Conservation (phyloP, 2,888 invertebrate species). For the Lycophotia porphyrea region DNA sequence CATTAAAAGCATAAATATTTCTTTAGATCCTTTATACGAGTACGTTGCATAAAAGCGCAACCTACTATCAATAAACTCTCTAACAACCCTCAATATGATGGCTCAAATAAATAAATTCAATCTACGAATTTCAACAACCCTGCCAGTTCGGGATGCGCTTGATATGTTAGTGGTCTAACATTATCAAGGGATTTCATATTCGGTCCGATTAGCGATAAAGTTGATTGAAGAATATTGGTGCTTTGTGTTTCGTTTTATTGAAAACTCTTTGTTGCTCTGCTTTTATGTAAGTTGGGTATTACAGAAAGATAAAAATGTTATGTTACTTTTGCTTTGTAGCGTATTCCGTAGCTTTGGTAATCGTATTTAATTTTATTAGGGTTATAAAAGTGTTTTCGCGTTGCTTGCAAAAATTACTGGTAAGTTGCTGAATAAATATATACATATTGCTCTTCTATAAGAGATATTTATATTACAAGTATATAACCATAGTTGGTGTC, state of each 20-base stretch:
- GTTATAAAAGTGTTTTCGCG: conserved; percentile 12
- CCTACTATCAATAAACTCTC: conserved; percentile 23
- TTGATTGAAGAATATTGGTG: conserved; percentile 32
- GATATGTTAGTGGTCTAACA: conserved; percentile 40
- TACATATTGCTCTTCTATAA: neutral
- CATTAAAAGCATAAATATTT: neutral
- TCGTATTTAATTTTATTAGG: conserved; percentile 1
- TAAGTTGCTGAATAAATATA: neutral
- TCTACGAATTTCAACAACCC: conserved; percentile 65
- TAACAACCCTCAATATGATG: conserved; percentile 55
- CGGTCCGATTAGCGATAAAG: conserved; percentile 38
- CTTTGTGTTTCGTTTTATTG: conserved; percentile 47
- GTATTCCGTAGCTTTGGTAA: neutral
- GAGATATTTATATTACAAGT: neutral
- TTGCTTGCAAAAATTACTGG: neutral
- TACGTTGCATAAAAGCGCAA: conserved; percentile 2
- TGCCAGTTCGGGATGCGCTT: conserved; percentile 46
- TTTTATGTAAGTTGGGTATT: conserved; percentile 27
- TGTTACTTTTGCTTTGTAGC: conserved; percentile 17
- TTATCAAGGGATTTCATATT: conserved; percentile 34
- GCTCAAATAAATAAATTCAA: conserved; percentile 65
- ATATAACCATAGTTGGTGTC: neutral
- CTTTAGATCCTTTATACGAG: neutral
- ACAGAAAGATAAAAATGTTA: conserved; percentile 18
- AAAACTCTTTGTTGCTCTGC: conserved; percentile 8